Percentiles rank a stretch among this genome's conserved stretches.
phyloP scores from a whole-genome alignment of 2,113 vertebrate genomes.

The Jacana jacana region DNA sequence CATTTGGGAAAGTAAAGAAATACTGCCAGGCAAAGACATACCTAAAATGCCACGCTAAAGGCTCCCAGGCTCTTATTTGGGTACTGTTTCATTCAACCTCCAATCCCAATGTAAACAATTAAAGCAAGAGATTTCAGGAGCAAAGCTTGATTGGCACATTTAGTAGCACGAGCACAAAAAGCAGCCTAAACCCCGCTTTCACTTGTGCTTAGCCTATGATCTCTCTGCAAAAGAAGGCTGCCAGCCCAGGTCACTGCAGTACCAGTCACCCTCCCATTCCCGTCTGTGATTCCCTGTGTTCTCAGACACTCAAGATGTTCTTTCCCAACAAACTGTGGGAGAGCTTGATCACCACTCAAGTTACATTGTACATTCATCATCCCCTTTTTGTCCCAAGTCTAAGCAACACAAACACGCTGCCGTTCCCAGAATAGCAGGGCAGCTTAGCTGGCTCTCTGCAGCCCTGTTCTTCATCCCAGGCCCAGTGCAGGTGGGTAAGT shows the following conservation, averaged over 20 bases:
- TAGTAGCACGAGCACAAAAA: neutral
- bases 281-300: neutral
- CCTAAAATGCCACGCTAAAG: neutral
- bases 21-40: neutral
- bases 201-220: neutral
- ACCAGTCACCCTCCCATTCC: neutral
- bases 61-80: neutral
- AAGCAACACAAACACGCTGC: neutral
- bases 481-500: neutral
- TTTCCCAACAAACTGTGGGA: neutral
- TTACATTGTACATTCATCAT: neutral
- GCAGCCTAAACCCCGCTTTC: neutral
- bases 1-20: neutral
- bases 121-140: neutral
- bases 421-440: neutral
- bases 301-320: neutral
- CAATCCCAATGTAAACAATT: neutral
- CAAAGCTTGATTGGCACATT: neutral
- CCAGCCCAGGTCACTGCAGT: neutral
- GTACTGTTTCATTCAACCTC: neutral
- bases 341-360: neutral
- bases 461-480: neutral
- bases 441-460: neutral
- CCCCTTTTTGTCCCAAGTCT: neutral
- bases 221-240: neutral